Conservation (phyloP, 2,888 invertebrate species). For the Melieria picta region DNA sequence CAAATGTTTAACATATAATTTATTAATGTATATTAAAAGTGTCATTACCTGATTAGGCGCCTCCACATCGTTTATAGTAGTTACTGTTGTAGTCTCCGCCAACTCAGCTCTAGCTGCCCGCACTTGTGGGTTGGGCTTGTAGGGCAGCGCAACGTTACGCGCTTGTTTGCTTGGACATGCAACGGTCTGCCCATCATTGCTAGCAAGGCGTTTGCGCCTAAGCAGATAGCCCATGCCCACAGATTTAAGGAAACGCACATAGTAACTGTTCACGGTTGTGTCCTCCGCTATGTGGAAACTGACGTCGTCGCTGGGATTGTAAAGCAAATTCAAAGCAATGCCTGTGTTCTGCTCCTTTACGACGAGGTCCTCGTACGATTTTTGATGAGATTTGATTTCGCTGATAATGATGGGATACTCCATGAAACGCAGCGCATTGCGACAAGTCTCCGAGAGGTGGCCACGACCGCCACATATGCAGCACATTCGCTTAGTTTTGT, state of each 20-base stretch:
- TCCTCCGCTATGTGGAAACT: slow-evolving; percentile 51
- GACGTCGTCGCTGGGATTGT: slow-evolving; percentile 47
- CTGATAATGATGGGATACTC: slow-evolving; percentile 54
- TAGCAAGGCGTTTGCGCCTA: slow-evolving; percentile 41
- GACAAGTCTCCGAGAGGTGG: slow-evolving; percentile 66
- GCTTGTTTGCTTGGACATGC: slow-evolving; percentile 30
- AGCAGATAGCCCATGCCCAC: slow-evolving; percentile 52
- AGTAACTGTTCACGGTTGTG: slow-evolving; percentile 49
- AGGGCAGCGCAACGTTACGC: slow-evolving; percentile 38
- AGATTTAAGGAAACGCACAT: slow-evolving; percentile 58
- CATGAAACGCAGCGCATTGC: slow-evolving; percentile 52
- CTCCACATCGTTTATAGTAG: neutral
- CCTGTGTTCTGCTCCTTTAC: slow-evolving; percentile 41
- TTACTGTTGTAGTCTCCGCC: neutral
- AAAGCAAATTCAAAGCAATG: slow-evolving; percentile 51
- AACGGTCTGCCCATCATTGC: neutral
- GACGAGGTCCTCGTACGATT: slow-evolving; percentile 56
- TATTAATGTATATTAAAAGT: neutral
- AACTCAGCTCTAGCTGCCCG: slow-evolving; percentile 34
- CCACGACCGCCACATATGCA: slow-evolving; percentile 71
- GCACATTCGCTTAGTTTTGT: slow-evolving; percentile 66
- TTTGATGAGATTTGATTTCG: slow-evolving; percentile 60
- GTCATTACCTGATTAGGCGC: slow-evolving; percentile 44
- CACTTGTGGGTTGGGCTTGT: slow-evolving; percentile 48
- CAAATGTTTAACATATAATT: neutral